These are phyloP conservation scores for Scleropages formosus DNA, from an alignment of 2,797 vertebrate species.

Conservation along the genomic window DNA sequence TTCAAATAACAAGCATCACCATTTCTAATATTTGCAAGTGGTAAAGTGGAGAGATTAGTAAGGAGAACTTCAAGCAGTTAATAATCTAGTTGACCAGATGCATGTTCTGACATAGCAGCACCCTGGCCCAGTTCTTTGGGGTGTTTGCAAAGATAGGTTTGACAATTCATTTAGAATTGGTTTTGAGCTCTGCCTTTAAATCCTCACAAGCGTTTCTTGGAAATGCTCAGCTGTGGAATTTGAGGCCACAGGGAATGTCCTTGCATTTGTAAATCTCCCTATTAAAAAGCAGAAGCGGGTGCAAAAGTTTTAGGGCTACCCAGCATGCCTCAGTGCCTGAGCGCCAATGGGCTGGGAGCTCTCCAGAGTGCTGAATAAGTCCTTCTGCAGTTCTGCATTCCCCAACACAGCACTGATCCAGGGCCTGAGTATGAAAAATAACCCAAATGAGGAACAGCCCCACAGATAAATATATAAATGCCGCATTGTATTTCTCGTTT, in stretches of 20 bases:
- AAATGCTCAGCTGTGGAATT: too few species aligned
- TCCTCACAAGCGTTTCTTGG: too few species aligned
- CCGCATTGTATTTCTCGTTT: conserved; percentile 43
- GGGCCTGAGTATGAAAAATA: background rate
- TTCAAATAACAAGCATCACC: background rate
- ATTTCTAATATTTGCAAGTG: background rate
- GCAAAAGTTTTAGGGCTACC: background rate
- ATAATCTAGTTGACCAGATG: background rate
- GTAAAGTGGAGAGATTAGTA: background rate
- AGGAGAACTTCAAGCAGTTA: background rate
- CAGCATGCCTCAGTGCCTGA: background rate
- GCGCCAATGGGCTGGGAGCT: background rate
- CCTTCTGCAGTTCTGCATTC: background rate
- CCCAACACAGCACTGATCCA: background rate
- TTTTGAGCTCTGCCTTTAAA: too few species aligned
- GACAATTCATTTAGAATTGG: too few species aligned
- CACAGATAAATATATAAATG: conserved; percentile 48
- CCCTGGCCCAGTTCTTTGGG: too few species aligned
- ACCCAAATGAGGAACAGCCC: conserved; percentile 26
- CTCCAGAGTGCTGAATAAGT: too few species aligned
- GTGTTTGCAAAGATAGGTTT: too few species aligned
- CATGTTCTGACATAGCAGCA: too few species aligned
- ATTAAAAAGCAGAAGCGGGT: background rate
- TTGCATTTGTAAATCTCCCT: too few species aligned
- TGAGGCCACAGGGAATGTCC: too few species aligned